Evolutionary conservation across 2,113 vertebrate genomes (phyloP).

Genomic region (Tragelaphus imberbis): DNA sequence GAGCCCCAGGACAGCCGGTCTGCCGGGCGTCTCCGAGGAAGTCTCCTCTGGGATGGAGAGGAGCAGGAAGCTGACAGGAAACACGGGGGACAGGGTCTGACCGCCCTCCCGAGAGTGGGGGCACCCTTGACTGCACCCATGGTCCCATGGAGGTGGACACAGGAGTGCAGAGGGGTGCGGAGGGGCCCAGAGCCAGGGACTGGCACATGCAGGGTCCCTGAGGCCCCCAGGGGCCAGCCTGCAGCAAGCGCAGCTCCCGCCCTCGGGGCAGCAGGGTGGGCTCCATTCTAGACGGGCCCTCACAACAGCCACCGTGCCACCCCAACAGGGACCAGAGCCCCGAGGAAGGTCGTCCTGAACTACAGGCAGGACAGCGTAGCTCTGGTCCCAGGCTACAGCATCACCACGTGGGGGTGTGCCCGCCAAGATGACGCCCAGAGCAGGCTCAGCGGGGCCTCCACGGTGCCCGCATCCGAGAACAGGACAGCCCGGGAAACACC

Average conservation of each 20-base stretch:
- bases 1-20: background rate
- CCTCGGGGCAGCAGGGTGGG: rapidly evolving
- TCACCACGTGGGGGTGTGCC: background rate
- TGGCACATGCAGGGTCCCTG: rapidly evolving
- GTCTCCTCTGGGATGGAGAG: background rate
- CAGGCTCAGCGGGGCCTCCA: background rate
- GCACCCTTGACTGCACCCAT: background rate
- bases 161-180: background rate
- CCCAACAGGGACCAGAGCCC: rapidly evolving
- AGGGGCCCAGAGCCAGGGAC: background rate
- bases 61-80: background rate
- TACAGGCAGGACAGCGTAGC: background rate
- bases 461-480: background rate
- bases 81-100: background rate
- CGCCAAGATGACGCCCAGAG: background rate
- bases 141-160: background rate
- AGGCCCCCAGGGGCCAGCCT: background rate
- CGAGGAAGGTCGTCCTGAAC: background rate
- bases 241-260: background rate
- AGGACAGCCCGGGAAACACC: too few species aligned
- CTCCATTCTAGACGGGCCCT: background rate
- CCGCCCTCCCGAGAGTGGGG: background rate
- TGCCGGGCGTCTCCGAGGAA: rapidly evolving
- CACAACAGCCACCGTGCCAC: rapidly evolving
- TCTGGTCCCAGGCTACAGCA: background rate